Conservation (phyloP, 1,140 invertebrate species). For the Oncopeltus fasciatus region DNA sequence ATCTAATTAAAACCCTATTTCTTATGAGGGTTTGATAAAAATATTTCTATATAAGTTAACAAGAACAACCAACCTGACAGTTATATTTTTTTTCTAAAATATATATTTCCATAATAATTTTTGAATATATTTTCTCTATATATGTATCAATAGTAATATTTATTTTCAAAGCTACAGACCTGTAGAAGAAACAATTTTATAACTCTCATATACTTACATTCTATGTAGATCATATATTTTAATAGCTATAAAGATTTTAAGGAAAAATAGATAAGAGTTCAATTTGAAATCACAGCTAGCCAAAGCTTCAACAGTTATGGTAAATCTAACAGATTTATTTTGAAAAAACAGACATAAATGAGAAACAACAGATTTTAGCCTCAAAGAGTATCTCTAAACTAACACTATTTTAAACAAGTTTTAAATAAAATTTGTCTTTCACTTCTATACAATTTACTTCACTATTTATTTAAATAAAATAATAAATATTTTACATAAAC, state of each 20-base stretch:
- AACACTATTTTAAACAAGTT: not conserved
- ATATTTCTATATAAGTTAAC: not conserved
- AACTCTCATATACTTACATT: not conserved
- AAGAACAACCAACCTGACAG: not conserved
- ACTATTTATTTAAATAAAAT: not conserved
- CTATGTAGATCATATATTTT: not conserved
- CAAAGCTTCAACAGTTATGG: not conserved
- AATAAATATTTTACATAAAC: not conserved
- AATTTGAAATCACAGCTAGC: not conserved
- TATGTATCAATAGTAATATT: too few relatives aligned
- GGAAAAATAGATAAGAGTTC: not conserved
- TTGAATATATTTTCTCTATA: too few relatives aligned
- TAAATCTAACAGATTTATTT: not conserved
- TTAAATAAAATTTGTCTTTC: not conserved
- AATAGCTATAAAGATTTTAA: not conserved
- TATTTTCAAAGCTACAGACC: not conserved
- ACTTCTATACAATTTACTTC: not conserved
- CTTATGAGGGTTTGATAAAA: not conserved
- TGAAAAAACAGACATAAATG: not conserved
- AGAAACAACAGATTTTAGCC: not conserved
- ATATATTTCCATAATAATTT: not conserved
- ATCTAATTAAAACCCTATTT: not conserved
- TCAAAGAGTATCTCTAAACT: not conserved
- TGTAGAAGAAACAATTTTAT: not conserved
- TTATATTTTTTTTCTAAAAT: not conserved